phyloP scores from a whole-genome alignment of 2,113 vertebrate species.

The Nerophis lumbriciformis region DNA sequence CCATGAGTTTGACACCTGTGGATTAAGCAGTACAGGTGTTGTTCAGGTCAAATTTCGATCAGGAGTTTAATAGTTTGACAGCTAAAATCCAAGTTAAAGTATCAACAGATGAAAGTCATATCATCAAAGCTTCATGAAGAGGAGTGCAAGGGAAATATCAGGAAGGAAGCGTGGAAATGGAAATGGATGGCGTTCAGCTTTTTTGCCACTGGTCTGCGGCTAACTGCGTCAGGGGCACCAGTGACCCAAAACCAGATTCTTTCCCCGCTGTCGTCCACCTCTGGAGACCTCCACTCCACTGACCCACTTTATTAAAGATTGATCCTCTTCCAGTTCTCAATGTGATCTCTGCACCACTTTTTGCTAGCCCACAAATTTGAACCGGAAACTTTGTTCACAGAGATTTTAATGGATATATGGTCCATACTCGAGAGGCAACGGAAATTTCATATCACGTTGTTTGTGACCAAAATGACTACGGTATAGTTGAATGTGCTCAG shows the following conservation, averaged over 20 bases:
- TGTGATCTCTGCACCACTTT: constrained; percentile 53
- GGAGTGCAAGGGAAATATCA: constrained; percentile 16
- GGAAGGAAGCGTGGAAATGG: constrained; percentile 33
- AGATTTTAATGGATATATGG: constrained; percentile 13
- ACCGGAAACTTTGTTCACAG: constrained; percentile 26
- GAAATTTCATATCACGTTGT: too few species aligned
- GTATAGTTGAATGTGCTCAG: too few species aligned
- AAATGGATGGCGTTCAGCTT: constrained; percentile 48
- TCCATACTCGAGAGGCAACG: not conserved
- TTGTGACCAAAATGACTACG: too few species aligned
- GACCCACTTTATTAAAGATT: constrained; percentile 67
- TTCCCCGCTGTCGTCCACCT: constrained; percentile 48
- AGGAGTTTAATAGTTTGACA: constrained; percentile 31
- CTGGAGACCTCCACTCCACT: constrained; percentile 55
- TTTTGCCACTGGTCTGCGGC: constrained; percentile 42
- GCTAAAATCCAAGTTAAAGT: constrained; percentile 14
- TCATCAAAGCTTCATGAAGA: constrained; percentile 20
- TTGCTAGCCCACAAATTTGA: constrained; percentile 20
- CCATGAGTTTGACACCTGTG: too few species aligned
- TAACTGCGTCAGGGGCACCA: constrained; percentile 53
- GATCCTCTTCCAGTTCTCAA: constrained; percentile 63
- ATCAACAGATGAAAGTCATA: constrained; percentile 27
- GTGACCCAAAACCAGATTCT: constrained; percentile 67
- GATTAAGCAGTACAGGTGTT: too few species aligned
- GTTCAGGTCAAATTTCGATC: too few species aligned